phyloP scores from a whole-genome alignment of 1,140 invertebrate genomes.

The Drosophila obscura region DNA sequence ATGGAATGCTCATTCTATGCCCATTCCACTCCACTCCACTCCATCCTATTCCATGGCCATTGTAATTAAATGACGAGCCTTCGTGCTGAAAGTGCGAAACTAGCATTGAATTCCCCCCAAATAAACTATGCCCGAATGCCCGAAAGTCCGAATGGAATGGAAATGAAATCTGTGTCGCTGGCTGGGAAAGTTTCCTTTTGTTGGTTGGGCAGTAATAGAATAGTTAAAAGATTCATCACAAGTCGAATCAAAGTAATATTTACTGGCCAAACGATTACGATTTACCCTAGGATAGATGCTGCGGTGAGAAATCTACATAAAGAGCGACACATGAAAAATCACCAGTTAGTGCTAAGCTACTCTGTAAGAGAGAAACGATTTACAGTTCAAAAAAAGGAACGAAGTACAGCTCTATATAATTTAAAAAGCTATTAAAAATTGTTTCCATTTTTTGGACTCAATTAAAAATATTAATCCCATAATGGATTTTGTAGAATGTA shows the following conservation, averaged over 20 bases:
- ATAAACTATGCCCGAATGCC: slow-evolving; percentile 34
- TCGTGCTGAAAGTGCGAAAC: slow-evolving; percentile 35
- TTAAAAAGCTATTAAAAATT: too few relatives aligned
- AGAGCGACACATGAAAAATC: too few relatives aligned
- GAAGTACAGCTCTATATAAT: too few relatives aligned
- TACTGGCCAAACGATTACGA: slow-evolving; percentile 15
- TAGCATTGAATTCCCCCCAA: slow-evolving; percentile 28
- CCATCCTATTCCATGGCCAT: not conserved
- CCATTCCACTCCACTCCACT: slow-evolving; percentile 1
- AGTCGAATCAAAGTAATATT: slow-evolving; percentile 51
- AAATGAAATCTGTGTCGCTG: slow-evolving; percentile 49
- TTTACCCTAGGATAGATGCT: too few relatives aligned
- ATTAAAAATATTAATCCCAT: slow-evolving; percentile 3
- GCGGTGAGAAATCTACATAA: too few relatives aligned
- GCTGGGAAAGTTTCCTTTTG: slow-evolving; percentile 44
- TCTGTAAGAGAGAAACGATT: too few relatives aligned
- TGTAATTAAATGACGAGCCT: slow-evolving; percentile 69
- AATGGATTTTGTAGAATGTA: not conserved
- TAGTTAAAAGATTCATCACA: slow-evolving; percentile 53
- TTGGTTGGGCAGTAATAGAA: slow-evolving; percentile 38
- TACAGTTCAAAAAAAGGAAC: too few relatives aligned
- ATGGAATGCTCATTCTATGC: slow-evolving; percentile 61
- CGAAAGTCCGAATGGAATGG: slow-evolving; percentile 26
- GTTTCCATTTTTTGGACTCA: not conserved
- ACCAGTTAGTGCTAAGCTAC: too few relatives aligned